Evolutionary conservation across 2,113 vertebrate genomes (phyloP), one percentile per base, ranked within the genome.

Genomic region (Haliaeetus leucogaster): DNA sequence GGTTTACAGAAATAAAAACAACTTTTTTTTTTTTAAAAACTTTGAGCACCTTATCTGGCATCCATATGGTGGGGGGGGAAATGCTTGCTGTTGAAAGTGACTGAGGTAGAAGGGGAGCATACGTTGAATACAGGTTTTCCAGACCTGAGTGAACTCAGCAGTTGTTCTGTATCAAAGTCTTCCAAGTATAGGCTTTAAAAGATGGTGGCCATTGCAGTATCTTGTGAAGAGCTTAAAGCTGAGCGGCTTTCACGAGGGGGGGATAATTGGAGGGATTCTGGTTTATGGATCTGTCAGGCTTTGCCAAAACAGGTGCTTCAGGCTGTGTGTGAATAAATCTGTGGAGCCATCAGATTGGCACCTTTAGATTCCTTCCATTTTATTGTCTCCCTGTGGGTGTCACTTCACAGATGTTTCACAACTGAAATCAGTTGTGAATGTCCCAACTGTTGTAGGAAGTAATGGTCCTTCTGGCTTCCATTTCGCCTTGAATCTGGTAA

Each of bases 251-350:
- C 16, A 56, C 19, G 16, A 56, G 38, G 18, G 65, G 27, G 61
- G 67, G 27, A 25, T 40, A 25, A 19, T 34, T 1, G 4, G 85
- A 45, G 59, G 27, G 25, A 13, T 87, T 55, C 23, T 67, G 12
- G 3, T 48, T 52, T 6, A 1, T 58, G 47, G 23, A n/a, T 74
- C 18, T 65, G 0, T 68, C 1, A 1, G 42, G 27, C 42, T 13
- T 50, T 82, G 43, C 42, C 29, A 16, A 38, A 70, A 23, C 8
- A 5, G 2, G 21, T 26, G 6, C 56, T 74, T 86, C 47, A 34
- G 68, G 16, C 13, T 58, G 8, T 26, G 22, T 5, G 6, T 62
- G 59, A 90, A 30, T 17, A 13, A 3, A 32, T 11, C 50, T 30
- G 8, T n/a, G 26, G 59, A 63, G 23, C 23, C 22, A 65, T 27